Evolutionary conservation across 2,888 invertebrate genomes (phyloP), one percentile per base, ranked within the genome.

Genomic region (Oithona nana): DNA sequence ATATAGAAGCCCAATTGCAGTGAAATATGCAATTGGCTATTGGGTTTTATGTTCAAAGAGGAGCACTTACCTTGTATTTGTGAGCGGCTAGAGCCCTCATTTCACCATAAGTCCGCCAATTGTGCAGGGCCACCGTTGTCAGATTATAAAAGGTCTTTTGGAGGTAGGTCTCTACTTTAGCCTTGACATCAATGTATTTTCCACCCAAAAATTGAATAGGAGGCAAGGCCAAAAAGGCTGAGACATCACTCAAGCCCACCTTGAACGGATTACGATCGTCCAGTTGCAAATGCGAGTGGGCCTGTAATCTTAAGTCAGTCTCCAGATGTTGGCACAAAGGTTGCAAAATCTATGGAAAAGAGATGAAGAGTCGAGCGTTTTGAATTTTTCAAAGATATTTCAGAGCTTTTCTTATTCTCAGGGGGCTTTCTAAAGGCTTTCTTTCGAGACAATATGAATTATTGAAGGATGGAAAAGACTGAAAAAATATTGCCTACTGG

Each of bases 101-200:
- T 75, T 92, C 89, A 22, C 89, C 86, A 71, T 98, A 98, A 0
- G 92, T 93, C 73, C 86, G 87, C 92, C 95, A 97, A 74, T 98
- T 94, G 68, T 97, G 93, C 55, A 95, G 76, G 6, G 95, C 93
- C 30, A 98, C 92, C 1, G 95, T 92, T 1, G 95, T 95, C 68
- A 97, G 77, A 76, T 97, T 95, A 74, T 98, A 98, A 75, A 95
- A 97, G 71, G 88, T 92, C 67, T 82, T 83, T 69, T 93, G 90
- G 66, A 98, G 78, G 74, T 95, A 94, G 71, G 88, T 83, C 72
- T 94, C 94, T 8, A 92, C 82, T 69, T 75, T 77, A 63, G 69
- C 49, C 22, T 49, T 55, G 28, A 59, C 26, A 22, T 59, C 20
- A 11, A 59, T 59, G 49, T 24, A 59, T n/a, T 48, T 59, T n/a